Percentiles rank a stretch among this genome's conserved stretches.
Evolutionary conservation across 2,113 vertebrate genomes (phyloP).

Genomic region (Crotalus viridis): DNA sequence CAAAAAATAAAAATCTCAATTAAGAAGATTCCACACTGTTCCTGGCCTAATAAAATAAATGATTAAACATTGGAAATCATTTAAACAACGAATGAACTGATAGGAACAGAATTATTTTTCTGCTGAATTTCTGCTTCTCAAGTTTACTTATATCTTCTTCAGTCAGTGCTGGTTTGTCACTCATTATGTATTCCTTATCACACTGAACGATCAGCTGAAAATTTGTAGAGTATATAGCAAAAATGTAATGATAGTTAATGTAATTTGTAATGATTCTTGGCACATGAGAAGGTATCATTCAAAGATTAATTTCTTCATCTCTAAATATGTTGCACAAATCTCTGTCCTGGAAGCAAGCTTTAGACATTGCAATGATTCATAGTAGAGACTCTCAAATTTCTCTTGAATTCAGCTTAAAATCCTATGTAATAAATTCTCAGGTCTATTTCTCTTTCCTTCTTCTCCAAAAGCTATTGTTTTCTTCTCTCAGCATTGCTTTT

Average conservation of each 20-base stretch:
- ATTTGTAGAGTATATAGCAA: background rate
- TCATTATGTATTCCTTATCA: background rate
- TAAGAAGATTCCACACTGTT: background rate
- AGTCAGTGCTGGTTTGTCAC: background rate
- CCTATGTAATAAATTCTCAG: background rate
- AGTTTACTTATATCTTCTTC: background rate
- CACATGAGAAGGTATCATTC: background rate
- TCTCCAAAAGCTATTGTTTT: background rate
- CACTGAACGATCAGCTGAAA: background rate
- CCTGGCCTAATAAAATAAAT: slow-evolving; percentile 1
- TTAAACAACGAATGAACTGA: background rate
- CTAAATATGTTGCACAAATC: background rate
- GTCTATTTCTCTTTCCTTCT: background rate
- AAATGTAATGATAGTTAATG: background rate
- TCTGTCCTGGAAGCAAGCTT: background rate
- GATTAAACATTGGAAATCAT: background rate
- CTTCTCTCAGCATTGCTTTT: background rate
- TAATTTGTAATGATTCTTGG: background rate
- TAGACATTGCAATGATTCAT: background rate
- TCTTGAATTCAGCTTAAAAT: background rate
- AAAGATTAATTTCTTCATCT: background rate
- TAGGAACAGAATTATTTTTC: slow-evolving; percentile 1
- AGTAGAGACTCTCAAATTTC: background rate
- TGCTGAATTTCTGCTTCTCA: background rate
- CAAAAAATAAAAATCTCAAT: background rate